Base-by-base conservation (phyloP, 2,888 invertebrate species). In the Thymelicus acteon region DNA sequence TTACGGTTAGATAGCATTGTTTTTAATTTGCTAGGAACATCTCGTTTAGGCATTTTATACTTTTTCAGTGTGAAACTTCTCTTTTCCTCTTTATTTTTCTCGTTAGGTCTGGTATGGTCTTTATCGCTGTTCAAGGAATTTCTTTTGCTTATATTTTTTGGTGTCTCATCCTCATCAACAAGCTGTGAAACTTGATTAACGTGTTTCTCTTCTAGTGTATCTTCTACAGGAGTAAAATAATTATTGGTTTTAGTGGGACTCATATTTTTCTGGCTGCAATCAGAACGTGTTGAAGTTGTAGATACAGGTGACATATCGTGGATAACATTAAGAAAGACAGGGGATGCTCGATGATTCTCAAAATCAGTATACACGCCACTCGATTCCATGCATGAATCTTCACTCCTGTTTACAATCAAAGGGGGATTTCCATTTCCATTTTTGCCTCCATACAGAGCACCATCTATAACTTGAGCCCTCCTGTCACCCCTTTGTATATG, bases 361-460 rank as follows among this genome's bases (percentile, higher is more conserved):
- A 97, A 95, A 85, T 98, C 98, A 0, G 98, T 98, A 82, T 97
- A 98, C 63, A 98, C 96, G 0, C 98, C 98, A 82, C 97, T 97
- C 0, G 97, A 98, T 84, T 98, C 98, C 98, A 98, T 98, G 81
- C 95, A 95, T 0, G 95, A 95, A 79, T 97, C 97, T 85, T 97
- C 97, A 75, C 95, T 94, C 79, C 94, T 89, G 72, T 92, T 94
- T 39, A 91, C 94, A 80, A 94, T 95, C 72, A 91, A 86, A n/a
- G 94, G 95, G 47, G 94, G 94, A 75, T 92, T 94, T 13, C 90
- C 88, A 73, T 90, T 95, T 2, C 92, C 93, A 83, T 95, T 95
- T 66, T 95, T 95, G 19, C 96, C 96, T 64, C 97, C 97, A 84
- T 98, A 98, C n/a, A 98, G 89, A 47, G 97, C 97, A 1, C 98